Evolutionary conservation across 2,888 invertebrate genomes (phyloP), one percentile per base, ranked within the genome.

Genomic region (Harpalus rubripes): DNA sequence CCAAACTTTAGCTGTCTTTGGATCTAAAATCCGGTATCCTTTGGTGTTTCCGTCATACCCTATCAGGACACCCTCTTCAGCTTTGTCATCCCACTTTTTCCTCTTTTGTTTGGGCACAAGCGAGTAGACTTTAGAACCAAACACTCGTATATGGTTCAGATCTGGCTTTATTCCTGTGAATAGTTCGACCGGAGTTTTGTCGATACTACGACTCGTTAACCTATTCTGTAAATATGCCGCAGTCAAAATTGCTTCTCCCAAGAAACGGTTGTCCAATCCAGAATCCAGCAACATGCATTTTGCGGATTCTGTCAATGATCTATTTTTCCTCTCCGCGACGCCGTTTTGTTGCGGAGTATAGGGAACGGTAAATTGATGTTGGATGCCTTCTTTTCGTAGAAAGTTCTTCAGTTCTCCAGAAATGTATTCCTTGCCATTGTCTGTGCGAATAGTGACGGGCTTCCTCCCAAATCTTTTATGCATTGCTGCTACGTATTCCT

Each of bases 291-390:
- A 10, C 85, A 88, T 85, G 16, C 86, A 8, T 87, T 18, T 8
- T 41, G 81, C 65, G 7, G 68, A 72, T 72, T 82, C 72, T 15
- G 58, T 56, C 12, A 65, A 61, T n/a, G 86, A 86, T 8, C 88
- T 68, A 61, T 88, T 88, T 59, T 86, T 86, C 16, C 87, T 56
- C 80, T 91, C 89, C 2, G 89, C 88, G 10, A 87, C 86, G 0
- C 89, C 89, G 86, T 90, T 90, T 78, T 90, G 88, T 82, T 90
- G 86, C 1, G 89, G 89, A 0, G 87, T 89, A 59, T 90, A 88
- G 0, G 89, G 86, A 0, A 87, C 86, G 0, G 89, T 88, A 6
- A 85, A 85, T 85, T 90, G 87, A 85, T 90, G 89, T 6, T 72
- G 63, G 18, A 90, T 90, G 10, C 89, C 89, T 41, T 85, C 59